These are phyloP conservation scores for Picathartes gymnocephalus DNA, from an alignment of 2,113 vertebrate species.

Conservation along the genomic window DNA sequence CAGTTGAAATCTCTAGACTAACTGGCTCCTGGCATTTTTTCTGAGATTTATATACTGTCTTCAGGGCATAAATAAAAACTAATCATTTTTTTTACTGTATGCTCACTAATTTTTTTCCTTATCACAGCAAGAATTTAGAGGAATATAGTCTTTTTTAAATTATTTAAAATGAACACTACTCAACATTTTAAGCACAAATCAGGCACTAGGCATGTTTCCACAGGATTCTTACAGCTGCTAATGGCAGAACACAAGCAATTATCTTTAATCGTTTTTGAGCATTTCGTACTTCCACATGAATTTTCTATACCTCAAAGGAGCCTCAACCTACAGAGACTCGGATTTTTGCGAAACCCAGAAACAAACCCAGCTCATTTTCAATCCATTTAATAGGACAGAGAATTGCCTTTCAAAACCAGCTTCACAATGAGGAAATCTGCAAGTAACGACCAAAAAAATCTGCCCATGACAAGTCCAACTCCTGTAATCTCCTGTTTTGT, in stretches of 20 bases:
- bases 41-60: conserved; percentile 27
- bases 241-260: conserved; percentile 13
- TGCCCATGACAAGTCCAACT: neutral
- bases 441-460: neutral
- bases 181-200: neutral
- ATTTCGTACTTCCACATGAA: neutral
- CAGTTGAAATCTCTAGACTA: conserved; percentile 46
- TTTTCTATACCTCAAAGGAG: conserved; percentile 5
- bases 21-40: conserved; percentile 52
- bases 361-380: neutral
- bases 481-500: neutral
- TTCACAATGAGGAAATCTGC: neutral
- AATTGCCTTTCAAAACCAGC: neutral
- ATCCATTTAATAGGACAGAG: neutral
- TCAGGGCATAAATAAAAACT: neutral
- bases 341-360: neutral
- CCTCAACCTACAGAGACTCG: neutral
- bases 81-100: neutral
- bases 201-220: neutral
- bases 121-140: neutral
- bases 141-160: neutral
- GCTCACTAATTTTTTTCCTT: neutral
- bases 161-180: neutral
- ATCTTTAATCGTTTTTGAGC: neutral
- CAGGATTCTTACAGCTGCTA: neutral